Base-by-base conservation (phyloP, 2,888 invertebrate genomes). In the Phrixothrix hirtus region DNA sequence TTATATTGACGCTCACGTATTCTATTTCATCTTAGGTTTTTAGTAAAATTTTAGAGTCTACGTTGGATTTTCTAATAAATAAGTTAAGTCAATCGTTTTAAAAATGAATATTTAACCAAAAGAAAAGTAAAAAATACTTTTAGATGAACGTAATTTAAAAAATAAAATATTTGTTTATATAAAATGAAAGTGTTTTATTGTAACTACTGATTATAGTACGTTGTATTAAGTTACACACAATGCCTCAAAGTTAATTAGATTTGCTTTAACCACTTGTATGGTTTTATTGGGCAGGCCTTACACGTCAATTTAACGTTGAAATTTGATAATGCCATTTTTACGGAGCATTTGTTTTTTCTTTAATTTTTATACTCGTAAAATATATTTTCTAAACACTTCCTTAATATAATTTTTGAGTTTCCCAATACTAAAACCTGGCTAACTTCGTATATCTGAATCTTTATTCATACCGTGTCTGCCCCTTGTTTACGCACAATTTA, bases 401-500 rank as follows among this genome's bases (percentile, higher is more conserved):
- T 25, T 29, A 16, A 42, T 32, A 42, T 47, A 17, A 36, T 14
- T 47, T 27, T 47, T 32, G 11, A 16, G 15, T 44, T 36, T 29
- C 11, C 26, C 16, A 16, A 32, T 7, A 9, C 11, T n/a, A 9
- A 14, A 31, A 21, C 47, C 27, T 35, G 32, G 16, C 16, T 26
- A 26, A 32, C 25, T 48, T 34, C 31, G 27, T 48, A 34, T 17
- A 34, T 34, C 39, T 34, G 5, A 41, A 16, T 32, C 34, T 48
- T 48, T 41, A 48, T 39, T 39, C 48, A 39, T 48, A 21, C 26
- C 48, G 15, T 41, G 48, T 41, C 48, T 41, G 27, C 36, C 43
- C 52, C 43, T 48, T 46, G 54, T 57, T 57, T 50, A 57, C 57
- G 57, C 51, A 44, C 57, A 57, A 57, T 53, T 57, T 57, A 57